phyloP scores from a whole-genome alignment of 2,113 vertebrate species.

The Steatornis caripensis region DNA sequence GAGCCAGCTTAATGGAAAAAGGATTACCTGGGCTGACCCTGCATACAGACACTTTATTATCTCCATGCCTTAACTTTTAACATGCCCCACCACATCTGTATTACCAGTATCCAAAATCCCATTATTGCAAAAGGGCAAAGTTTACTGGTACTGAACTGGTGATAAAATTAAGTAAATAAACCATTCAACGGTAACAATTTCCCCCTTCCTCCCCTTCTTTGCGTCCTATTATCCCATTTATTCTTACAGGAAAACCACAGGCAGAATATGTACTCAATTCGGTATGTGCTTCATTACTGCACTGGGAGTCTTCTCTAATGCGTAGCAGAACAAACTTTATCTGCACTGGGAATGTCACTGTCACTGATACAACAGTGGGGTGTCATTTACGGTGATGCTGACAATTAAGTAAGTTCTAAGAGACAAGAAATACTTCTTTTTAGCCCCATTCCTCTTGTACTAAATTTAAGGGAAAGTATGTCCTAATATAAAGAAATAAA shows the following conservation, averaged over 20 bases:
- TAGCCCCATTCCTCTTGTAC: background rate
- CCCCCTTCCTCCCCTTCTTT: background rate
- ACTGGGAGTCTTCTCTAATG: background rate
- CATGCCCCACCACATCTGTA: no score
- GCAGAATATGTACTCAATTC: background rate
- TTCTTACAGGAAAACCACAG: background rate
- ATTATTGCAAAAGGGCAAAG: background rate
- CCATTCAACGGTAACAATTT: background rate
- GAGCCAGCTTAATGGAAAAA: background rate
- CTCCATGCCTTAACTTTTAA: background rate
- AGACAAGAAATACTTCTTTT: background rate
- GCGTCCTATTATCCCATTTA: background rate
- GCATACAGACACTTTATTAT: background rate
- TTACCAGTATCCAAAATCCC: background rate
- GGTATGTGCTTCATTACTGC: background rate
- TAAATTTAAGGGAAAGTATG: background rate
- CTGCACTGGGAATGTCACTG: background rate
- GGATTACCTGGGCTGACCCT: background rate
- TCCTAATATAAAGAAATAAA: background rate
- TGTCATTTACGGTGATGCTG: background rate
- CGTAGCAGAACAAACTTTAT: background rate
- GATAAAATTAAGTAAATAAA: background rate
- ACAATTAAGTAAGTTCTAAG: background rate
- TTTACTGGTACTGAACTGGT: background rate
- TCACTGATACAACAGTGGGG: background rate